Conservation (phyloP, 2,888 invertebrate genomes). For the Cerastis leucographa region DNA sequence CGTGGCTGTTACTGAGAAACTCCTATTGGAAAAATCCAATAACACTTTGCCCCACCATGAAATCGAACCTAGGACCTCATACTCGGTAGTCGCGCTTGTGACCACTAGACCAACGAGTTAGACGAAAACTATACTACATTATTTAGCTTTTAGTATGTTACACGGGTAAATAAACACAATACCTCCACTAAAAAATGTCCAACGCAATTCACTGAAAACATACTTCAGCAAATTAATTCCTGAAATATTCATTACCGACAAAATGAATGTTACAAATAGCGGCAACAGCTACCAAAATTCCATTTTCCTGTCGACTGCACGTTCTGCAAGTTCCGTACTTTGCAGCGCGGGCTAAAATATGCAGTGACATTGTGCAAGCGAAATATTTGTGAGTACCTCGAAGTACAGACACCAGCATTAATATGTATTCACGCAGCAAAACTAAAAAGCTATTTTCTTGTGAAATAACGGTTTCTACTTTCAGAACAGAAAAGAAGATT, state of each 20-base stretch:
- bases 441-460: neutral
- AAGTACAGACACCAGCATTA: neutral
- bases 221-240: slow-evolving; percentile 27
- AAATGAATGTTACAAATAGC: slow-evolving; percentile 43
- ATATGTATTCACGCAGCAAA: neutral
- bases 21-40: neutral
- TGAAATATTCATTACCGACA: slow-evolving; percentile 39
- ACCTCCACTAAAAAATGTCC: neutral
- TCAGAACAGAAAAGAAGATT: too few species aligned
- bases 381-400: slow-evolving; percentile 37
- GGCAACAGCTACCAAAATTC: slow-evolving; percentile 47
- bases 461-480: too few species aligned
- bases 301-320: slow-evolving; percentile 31
- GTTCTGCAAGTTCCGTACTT: slow-evolving; percentile 39
- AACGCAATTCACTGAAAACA: slow-evolving; percentile 15
- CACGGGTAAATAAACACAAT: neutral
- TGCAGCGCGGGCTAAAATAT: slow-evolving; percentile 50
- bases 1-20: neutral
- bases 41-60: neutral
- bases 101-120: too few species aligned
- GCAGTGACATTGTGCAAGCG: slow-evolving; percentile 36
- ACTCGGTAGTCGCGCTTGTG: too few species aligned
- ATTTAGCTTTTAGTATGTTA: neutral
- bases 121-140: neutral
- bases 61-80: neutral